phyloP scores from a whole-genome alignment of 1,140 invertebrate species.

The Drosophila quadrilineata region DNA sequence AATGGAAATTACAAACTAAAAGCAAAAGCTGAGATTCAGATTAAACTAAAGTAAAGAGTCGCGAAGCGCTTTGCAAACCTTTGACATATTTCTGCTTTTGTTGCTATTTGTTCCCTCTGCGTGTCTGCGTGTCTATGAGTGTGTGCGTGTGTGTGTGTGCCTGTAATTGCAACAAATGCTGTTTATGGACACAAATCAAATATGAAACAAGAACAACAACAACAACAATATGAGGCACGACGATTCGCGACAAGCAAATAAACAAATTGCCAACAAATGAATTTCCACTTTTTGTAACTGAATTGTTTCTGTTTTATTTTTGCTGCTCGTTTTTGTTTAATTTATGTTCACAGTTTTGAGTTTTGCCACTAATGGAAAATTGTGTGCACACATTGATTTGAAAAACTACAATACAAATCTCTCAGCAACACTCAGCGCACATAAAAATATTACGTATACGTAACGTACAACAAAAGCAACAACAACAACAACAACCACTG shows the following conservation, averaged over 20 bases:
- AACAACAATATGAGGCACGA: conserved; percentile 23
- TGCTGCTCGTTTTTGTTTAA: neutral
- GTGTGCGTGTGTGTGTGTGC: conserved; percentile 39
- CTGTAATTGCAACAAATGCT: conserved; percentile 60
- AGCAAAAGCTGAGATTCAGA: conserved; percentile 34
- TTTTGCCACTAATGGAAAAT: conserved; percentile 19
- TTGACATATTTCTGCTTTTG: conserved; percentile 60
- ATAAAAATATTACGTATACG: conserved; percentile 78
- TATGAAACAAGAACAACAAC: conserved; percentile 25
- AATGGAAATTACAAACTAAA: conserved; percentile 40
- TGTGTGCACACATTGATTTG: conserved; percentile 6
- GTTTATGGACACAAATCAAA: conserved; percentile 65
- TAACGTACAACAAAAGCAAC: conserved; percentile 42
- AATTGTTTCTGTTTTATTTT: neutral
- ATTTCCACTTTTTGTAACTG: conserved; percentile 31
- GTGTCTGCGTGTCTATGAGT: conserved; percentile 6
- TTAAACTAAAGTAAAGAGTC: conserved; percentile 38
- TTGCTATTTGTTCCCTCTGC: neutral
- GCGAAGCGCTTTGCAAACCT: conserved; percentile 55
- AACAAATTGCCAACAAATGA: conserved; percentile 3
- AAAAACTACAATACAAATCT: conserved; percentile 23
- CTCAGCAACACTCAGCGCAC: conserved; percentile 21
- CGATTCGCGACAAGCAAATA: conserved; percentile 30
- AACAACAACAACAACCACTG: conserved; percentile 33
- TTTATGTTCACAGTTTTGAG: neutral